These are phyloP conservation scores for Conistra vaccinii DNA, from an alignment of 2,888 invertebrate species.

Conservation along the genomic window DNA sequence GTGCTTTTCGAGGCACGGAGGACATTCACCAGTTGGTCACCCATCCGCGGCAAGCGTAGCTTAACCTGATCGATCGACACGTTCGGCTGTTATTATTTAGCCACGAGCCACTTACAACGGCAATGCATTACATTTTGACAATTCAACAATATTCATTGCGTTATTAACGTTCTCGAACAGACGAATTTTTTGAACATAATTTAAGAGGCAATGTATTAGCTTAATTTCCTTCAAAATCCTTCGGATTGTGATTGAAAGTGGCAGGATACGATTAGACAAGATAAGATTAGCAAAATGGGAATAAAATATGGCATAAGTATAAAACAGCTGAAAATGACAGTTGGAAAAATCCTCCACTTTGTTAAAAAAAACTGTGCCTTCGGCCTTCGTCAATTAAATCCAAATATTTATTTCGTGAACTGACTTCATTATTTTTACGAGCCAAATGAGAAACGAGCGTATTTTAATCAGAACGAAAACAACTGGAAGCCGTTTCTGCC, in stretches of 20 bases:
- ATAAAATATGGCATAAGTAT: not conserved
- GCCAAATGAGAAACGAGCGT: constrained; percentile 55
- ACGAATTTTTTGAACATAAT: too few relatives aligned
- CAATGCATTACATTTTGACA: not conserved
- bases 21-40: too few relatives aligned
- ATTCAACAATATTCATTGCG: not conserved
- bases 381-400: constrained; percentile 26
- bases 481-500: constrained; percentile 55
- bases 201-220: too few relatives aligned
- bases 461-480: constrained; percentile 61
- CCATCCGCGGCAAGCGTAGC: too few relatives aligned
- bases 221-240: not conserved
- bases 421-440: constrained; percentile 48
- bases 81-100: too few relatives aligned
- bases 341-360: not conserved
- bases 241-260: not conserved
- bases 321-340: not conserved
- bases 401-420: constrained; percentile 53
- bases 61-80: too few relatives aligned
- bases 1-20: too few relatives aligned
- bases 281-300: not conserved
- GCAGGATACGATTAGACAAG: too few relatives aligned
- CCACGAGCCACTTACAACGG: not conserved
- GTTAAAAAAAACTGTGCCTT: not conserved
- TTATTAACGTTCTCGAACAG: too few relatives aligned